Evolutionary conservation across 2,888 invertebrate species (phyloP), one percentile per base, ranked within the genome.

Genomic region (Himalopsyche kuldschensis): DNA sequence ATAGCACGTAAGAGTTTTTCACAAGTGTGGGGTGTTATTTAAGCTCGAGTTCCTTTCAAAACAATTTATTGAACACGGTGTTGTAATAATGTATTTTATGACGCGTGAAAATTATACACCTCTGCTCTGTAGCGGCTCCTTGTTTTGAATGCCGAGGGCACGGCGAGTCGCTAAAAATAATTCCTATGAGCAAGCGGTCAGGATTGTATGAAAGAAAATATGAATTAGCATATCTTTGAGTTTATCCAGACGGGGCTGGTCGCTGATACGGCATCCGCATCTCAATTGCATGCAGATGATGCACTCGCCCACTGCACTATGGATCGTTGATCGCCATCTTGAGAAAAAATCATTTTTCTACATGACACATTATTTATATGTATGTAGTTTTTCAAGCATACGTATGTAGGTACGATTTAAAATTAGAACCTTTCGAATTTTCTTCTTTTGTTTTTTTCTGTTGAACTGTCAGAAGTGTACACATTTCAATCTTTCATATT

Each of bases 121-220:
- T 69, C 15, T 11, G 69, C 11, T 69, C 11, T 24, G 41, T 15
- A 15, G 3, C 15, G 15, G 69, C 69, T 69, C 69, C 69, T 27
- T 69, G 69, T 69, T 69, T 69, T 69, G 69, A 69, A 69, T 69
- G 69, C 69, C 69, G 69, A 69, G 69, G 69, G 69, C 69, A 69
- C 69, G 69, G 27, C 69, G 27, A 69, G 69, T 69, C 30, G 69
- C 80, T 80, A 80, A 63, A 46, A 80, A 80, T 80, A 80, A 63
- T 17, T 63, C 17, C 6, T 10, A n/a, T 69, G 63, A 80, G 30
- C 20, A 80, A 63, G 31, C 63, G 17, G 15, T 6, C 80, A 63
- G 80, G 80, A 80, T 63, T 80, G 80, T 80, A 80, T 80, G 80
- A 80, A 69, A 69, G 69, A 69, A 80, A 80, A 80, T 80, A 80